Base-by-base conservation (phyloP, 2,888 invertebrate genomes). In the Tanypteryx hageni region DNA sequence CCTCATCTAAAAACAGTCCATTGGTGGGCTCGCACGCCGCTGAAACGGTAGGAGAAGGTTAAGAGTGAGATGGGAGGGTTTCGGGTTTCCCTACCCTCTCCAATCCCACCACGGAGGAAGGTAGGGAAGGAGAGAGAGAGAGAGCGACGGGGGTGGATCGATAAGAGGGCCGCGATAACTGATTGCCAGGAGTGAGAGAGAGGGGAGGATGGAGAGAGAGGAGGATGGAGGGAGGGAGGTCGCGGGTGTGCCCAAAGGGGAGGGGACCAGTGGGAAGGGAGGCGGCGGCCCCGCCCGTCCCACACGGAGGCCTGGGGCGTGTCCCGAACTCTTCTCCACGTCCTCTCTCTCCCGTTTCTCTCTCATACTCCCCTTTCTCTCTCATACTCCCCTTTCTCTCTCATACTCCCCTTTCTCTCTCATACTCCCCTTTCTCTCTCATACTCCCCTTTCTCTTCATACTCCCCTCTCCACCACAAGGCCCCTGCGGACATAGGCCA, bases 121-220 rank as follows among this genome's bases (percentile, higher is more conserved):
- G 83, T 11, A 13, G n/a, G 76, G 76, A 22, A 5, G 22, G 22
- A 13, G 56, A 56, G 27, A 82, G 27, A 18, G 64, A 89, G 68
- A 16, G 89, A 44, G 16, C 31, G 44, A 89, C 64, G 89, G 89
- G 89, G 68, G 89, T 10, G 89, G 89, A 89, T 89, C 89, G 68
- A 89, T 89, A 68, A 68, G 89, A 89, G n/a, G 18, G 13, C 44
- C 64, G 68, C 89, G 56, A 89, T 89, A 27, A 86, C 86, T 68
- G 89, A 89, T 89, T 89, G 64, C 64, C 68, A 64, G 9, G 83
- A 31, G 83, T n/a, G 83, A 57, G 83, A 8, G 83, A n/a, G 44
- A 44, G 27, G 61, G 27, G 56, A 44, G 61, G 61, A 44, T 7
- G 56, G 83, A 27, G 11, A 82, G 82, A 11, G 22, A 16, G 83